These are phyloP conservation scores for Protophormia terraenovae DNA, from an alignment of 2,888 invertebrate genomes.

Conservation along the genomic window DNA sequence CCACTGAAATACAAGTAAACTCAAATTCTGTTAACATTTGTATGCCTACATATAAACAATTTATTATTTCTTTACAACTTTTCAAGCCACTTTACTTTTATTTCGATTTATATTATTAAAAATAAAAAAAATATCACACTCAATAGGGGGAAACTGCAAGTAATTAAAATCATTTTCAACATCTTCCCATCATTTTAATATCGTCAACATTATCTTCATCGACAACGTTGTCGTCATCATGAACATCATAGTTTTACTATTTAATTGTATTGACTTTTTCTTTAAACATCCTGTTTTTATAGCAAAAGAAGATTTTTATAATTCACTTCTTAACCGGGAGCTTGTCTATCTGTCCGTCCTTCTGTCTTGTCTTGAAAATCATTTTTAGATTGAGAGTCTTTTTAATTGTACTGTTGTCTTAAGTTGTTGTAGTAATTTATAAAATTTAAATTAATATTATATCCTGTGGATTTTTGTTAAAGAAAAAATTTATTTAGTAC, in stretches of 20 bases:
- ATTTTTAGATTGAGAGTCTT: conserved; percentile 43
- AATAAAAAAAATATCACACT: conserved; percentile 15
- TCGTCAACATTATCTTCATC: conserved; percentile 32
- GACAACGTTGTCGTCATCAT: not conserved
- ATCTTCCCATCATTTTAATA: conserved; percentile 60
- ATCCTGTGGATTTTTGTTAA: conserved; percentile 48
- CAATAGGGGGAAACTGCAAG: not conserved
- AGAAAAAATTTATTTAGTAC: not conserved
- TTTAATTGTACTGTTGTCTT: conserved; percentile 42
- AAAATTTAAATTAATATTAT: conserved; percentile 45
- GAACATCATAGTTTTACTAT: conserved; percentile 44
- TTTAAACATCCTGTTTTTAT: conserved; percentile 59
- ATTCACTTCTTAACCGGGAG: conserved; percentile 13
- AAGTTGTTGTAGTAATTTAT: not conserved
- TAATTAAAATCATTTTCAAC: conserved; percentile 58
- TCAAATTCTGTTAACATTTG: not conserved
- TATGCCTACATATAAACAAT: not conserved
- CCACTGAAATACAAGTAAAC: not conserved
- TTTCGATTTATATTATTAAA: conserved; percentile 14
- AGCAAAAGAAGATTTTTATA: conserved; percentile 33
- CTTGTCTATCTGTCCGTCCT: no score
- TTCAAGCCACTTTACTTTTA: not conserved
- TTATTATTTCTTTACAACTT: conserved; percentile 9
- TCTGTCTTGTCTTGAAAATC: conserved; percentile 45
- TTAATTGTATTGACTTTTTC: conserved; percentile 59